phyloP scores from a whole-genome alignment of 2,797 vertebrate species.

The Pelobates cultripes region DNA sequence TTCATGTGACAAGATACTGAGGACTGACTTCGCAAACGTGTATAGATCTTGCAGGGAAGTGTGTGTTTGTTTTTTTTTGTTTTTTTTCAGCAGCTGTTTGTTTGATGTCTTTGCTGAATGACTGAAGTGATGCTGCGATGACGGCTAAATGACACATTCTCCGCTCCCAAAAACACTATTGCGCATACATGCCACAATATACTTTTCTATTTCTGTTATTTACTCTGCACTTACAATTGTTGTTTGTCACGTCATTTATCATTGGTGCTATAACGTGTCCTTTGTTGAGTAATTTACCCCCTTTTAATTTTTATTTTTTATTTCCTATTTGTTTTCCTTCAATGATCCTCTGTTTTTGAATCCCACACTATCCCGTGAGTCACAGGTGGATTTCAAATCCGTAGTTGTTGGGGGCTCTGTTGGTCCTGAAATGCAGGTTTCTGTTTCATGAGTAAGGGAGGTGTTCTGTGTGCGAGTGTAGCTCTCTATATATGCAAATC shows the following conservation, averaged over 20 bases:
- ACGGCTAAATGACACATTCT: constrained; percentile 5
- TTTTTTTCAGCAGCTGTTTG: constrained; percentile 28
- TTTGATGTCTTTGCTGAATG: constrained; percentile 21
- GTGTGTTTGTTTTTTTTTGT: neutral
- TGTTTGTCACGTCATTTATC: neutral
- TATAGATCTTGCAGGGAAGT: neutral
- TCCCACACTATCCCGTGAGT: constrained; percentile 21
- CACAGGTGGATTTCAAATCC: constrained; percentile 37
- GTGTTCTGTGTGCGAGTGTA: neutral
- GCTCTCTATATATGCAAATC: constrained; percentile 20
- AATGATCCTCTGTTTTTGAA: constrained; percentile 17
- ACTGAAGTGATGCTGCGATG: constrained; percentile 15
- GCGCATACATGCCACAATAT: neutral
- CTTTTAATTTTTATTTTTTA: neutral
- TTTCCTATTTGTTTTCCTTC: too few relatives aligned
- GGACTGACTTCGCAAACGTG: neutral
- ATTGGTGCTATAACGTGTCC: neutral
- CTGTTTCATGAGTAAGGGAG: constrained; percentile 8
- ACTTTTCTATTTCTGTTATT: neutral
- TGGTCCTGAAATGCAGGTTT: constrained; percentile 11
- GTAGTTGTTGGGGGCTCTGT: constrained; percentile 8
- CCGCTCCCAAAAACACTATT: neutral
- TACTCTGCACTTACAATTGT: neutral
- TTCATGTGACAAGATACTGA: neutral
- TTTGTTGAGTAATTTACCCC: neutral